phyloP scores from a whole-genome alignment of 2,888 invertebrate species.

The Drosophila algonquin region DNA sequence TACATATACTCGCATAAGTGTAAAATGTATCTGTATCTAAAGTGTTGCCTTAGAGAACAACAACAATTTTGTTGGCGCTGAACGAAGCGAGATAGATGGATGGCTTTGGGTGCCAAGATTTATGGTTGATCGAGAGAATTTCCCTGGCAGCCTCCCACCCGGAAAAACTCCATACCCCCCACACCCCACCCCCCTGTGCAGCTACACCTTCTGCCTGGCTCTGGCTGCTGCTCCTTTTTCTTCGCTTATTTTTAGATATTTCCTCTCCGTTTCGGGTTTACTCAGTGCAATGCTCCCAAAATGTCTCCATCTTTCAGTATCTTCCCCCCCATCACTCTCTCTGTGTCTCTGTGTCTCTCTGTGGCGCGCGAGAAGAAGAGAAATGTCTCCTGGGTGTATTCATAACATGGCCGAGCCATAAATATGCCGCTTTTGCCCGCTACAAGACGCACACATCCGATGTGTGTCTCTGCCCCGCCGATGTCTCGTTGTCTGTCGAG shows the following conservation, averaged over 20 bases:
- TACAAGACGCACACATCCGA: slow-evolving; percentile 54
- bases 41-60: slow-evolving; percentile 61
- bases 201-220: not conserved
- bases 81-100: slow-evolving; percentile 81
- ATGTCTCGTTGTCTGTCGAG: slow-evolving; percentile 12
- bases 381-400: slow-evolving; percentile 79
- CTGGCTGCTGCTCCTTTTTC: slow-evolving; percentile 24
- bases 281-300: slow-evolving; percentile 56
- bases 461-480: not conserved
- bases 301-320: slow-evolving; percentile 34
- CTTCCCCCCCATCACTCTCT: slow-evolving; percentile 8
- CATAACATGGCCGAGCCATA: slow-evolving; percentile 78
- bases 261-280: slow-evolving; percentile 62
- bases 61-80: slow-evolving; percentile 61
- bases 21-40: not conserved
- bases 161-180: slow-evolving; percentile 6
- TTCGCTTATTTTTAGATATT: slow-evolving; percentile 72
- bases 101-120: slow-evolving; percentile 79
- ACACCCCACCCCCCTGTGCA: too few species aligned
- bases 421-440: slow-evolving; percentile 65
- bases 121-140: slow-evolving; percentile 82
- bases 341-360: slow-evolving; percentile 15
- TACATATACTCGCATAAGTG: not conserved
- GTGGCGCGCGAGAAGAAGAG: slow-evolving; percentile 76
- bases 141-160: slow-evolving; percentile 65